Conservation (phyloP, 1,140 invertebrate genomes). For the Mercenaria mercenaria region DNA sequence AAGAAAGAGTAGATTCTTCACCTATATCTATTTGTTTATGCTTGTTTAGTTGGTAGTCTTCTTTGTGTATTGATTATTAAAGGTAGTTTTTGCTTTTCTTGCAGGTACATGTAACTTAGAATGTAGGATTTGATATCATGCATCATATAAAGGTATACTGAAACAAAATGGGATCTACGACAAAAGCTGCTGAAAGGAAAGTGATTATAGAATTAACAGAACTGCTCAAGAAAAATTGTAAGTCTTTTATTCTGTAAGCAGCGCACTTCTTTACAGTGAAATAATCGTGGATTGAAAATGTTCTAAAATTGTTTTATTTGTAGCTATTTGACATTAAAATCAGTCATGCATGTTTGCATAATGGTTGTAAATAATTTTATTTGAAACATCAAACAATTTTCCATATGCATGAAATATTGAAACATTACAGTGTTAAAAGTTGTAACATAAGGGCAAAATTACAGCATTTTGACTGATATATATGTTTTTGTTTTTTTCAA, state of each 20-base stretch:
- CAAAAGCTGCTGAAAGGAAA: constrained; percentile 38
- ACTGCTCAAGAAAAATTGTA: constrained; percentile 55
- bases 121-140: too few species aligned
- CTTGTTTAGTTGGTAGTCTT: too few species aligned
- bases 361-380: not conserved
- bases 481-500: not conserved
- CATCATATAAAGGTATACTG: not conserved
- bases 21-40: too few species aligned
- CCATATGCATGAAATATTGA: not conserved
- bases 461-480: constrained; percentile 35
- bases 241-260: too few species aligned
- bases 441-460: constrained; percentile 23
- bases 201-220: constrained; percentile 46
- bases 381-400: not conserved
- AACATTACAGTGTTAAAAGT: constrained; percentile 17
- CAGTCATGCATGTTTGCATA: not conserved
- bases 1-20: too few species aligned
- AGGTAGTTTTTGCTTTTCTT: too few species aligned
- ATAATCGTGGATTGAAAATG: not conserved
- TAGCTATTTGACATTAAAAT: not conserved
- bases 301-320: not conserved
- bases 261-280: too few species aligned
- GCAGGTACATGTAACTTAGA: too few species aligned
- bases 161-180: constrained; percentile 17
- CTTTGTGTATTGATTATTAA: too few species aligned